Base-by-base conservation (phyloP, 2,888 invertebrate species). In the Abrostola tripartita region DNA sequence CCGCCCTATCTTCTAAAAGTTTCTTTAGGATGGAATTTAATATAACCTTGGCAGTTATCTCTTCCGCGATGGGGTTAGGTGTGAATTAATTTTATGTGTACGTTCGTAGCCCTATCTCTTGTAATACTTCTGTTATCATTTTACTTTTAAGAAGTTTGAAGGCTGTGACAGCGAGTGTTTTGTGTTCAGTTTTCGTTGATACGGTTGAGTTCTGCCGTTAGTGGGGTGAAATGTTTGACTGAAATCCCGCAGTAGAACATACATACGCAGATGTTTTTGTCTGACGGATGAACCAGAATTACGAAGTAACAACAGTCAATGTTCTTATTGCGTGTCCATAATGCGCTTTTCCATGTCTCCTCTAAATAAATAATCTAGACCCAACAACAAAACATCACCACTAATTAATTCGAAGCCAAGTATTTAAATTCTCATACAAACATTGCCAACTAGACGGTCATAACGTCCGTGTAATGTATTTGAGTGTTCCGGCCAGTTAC, bases 21-120 rank as follows among this genome's bases (percentile, higher is more conserved):
- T 91, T 87, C 85, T 82, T 87, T 83, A 76, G 79, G 82, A 77
- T 56, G 82, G 87, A 88, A 90, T 91, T 91, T 90, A 90, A 90
- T 91, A 90, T 87, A 86, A 87, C 85, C 84, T 83, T 83, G 70
- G 74, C 87, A 90, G 85, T 87, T 90, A 90, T 90, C 90, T 86
- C 65, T 66, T 79, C 56, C 71, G 67, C 69, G 80, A 82, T 81
- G 81, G 85, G 85, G 87, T 85, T 85, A 85, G 83, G 85, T 89
- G 86, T 81, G 82, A 89, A 89, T 88, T 85, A 85, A 88, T 87
- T 88, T 86, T 53, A 65, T 61, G 52, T 61, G 57, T 60, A 71
- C 42, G 62, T 64, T 57, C 52, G 37, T 59, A 38, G 44, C 38
- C 38, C 8, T 70, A 70, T 67, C 65, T 73, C 62, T 53, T 61